Base-by-base conservation (phyloP, 2,113 vertebrate species). In the Oplegnathus fasciatus region DNA sequence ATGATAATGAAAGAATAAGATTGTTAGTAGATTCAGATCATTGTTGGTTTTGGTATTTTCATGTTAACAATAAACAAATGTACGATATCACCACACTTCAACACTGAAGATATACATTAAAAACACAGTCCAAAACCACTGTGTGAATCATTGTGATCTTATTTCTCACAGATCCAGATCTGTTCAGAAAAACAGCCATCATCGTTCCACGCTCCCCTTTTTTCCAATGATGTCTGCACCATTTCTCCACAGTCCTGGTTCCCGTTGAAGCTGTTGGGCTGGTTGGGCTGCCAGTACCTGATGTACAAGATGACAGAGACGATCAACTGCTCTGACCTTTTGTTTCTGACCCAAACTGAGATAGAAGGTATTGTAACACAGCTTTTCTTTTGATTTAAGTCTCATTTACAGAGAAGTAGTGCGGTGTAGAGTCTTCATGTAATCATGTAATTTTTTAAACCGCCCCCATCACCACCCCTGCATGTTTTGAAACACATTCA, bases 181-280 rank as follows among this genome's bases (percentile, higher is more conserved):
- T 91, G 88, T 0, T 18, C 0, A 4, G 46, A 15, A 1, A 52
- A 75, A 34, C 92, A 91, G 15, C 28, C 57, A 0, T 89, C 82
- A 3, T 91, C 91, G 9, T 90, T 91, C 91, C 91, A 92, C 0
- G 34, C 2, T 40, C 81, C 89, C 3, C 1, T 4, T 7, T n/a
- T n/a, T n/a, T 28, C 14, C 0, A 2, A 0, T 1, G 42, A 4
- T 9, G 8, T 9, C 0, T 22, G 44, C 18, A 80, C 17, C 0
- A 71, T n/a, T 67, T 90, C 87, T 42, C 62, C 90, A 64, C 92
- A 93, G 84, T 93, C 87, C 78, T 91, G 89, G 58, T 74, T 61
- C 20, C 77, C 28, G 0, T 1, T 13, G 30, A 13, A 58, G 86
- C 54, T 79, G 68, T 92, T 89, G 46, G 90, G 92, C 58, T 91